These are phyloP conservation scores for Atherinomorus stipes DNA, from an alignment of 2,113 vertebrate genomes.

Conservation along the genomic window DNA sequence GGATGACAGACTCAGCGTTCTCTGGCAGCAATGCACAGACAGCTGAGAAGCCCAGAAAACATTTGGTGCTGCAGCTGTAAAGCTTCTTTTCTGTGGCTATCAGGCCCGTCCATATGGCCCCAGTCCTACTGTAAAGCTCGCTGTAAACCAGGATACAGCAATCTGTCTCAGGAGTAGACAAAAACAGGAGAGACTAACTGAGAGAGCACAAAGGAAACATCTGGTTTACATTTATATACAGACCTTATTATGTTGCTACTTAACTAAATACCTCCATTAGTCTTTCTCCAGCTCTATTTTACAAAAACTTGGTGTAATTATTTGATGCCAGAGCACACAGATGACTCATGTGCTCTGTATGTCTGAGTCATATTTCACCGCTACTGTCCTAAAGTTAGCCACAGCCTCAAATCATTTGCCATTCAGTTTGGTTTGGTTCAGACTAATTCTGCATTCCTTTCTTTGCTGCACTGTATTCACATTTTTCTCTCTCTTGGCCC, in stretches of 20 bases:
- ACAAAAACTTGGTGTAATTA: constrained; percentile 14
- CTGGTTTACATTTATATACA: constrained; percentile 37
- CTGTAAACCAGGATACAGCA: background rate
- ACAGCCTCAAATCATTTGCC: constrained; percentile 12
- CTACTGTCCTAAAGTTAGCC: constrained; percentile 45
- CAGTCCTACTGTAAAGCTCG: background rate
- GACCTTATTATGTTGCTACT: constrained; percentile 30
- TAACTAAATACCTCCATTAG: background rate
- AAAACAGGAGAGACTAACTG: background rate
- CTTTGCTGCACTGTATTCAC: background rate
- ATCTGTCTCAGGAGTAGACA: background rate
- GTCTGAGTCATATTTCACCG: constrained; percentile 59
- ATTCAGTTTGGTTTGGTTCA: constrained; percentile 25
- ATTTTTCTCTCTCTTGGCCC: background rate
- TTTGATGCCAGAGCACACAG: constrained; percentile 9
- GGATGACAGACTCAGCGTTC: background rate
- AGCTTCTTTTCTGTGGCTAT: background rate
- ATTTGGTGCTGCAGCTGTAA: background rate
- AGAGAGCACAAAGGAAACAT: background rate
- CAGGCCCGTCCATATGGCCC: background rate
- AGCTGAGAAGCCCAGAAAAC: background rate
- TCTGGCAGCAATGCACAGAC: background rate
- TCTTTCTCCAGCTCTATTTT: background rate
- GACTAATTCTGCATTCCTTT: constrained; percentile 37
- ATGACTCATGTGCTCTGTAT: constrained; percentile 54